Percentiles rank a stretch among this genome's conserved stretches.
Conservation (phyloP, 2,888 invertebrate genomes). For the Spialia ferax region DNA sequence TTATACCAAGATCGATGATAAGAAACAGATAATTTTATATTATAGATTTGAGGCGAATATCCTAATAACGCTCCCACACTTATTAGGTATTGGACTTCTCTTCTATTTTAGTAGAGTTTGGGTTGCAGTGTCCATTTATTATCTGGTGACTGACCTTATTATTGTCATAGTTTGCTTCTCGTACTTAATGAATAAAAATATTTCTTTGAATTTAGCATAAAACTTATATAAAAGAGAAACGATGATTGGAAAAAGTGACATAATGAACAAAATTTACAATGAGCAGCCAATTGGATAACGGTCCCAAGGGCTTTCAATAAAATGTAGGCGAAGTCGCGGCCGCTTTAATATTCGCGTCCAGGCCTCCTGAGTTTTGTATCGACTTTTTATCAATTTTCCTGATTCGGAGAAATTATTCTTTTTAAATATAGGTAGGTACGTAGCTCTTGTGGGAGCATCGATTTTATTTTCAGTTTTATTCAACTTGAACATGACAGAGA, state of each 20-base stretch:
- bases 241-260: slow-evolving; percentile 50
- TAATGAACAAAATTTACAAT: slow-evolving; percentile 62
- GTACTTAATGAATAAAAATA: neutral
- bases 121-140: too few relatives aligned
- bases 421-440: slow-evolving; percentile 6
- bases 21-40: too few relatives aligned
- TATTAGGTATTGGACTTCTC: too few relatives aligned
- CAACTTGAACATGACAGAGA: neutral
- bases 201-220: slow-evolving; percentile 7
- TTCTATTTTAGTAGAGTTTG: too few relatives aligned
- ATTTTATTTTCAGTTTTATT: neutral
- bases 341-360: slow-evolving; percentile 77
- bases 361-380: slow-evolving; percentile 61
- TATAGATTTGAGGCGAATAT: too few relatives aligned
- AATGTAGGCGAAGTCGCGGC: slow-evolving; percentile 59
- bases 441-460: neutral
- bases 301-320: slow-evolving; percentile 72
- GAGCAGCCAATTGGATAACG: slow-evolving; percentile 71
- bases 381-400: slow-evolving; percentile 56
- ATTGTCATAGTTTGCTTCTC: too few relatives aligned
- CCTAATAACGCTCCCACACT: too few relatives aligned
- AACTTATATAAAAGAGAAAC: slow-evolving; percentile 28
- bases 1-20: too few relatives aligned
- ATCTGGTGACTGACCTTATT: too few relatives aligned
- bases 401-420: slow-evolving; percentile 32